Evolutionary conservation across 2,888 invertebrate species (phyloP).

Genomic region (Lycophotia porphyrea): DNA sequence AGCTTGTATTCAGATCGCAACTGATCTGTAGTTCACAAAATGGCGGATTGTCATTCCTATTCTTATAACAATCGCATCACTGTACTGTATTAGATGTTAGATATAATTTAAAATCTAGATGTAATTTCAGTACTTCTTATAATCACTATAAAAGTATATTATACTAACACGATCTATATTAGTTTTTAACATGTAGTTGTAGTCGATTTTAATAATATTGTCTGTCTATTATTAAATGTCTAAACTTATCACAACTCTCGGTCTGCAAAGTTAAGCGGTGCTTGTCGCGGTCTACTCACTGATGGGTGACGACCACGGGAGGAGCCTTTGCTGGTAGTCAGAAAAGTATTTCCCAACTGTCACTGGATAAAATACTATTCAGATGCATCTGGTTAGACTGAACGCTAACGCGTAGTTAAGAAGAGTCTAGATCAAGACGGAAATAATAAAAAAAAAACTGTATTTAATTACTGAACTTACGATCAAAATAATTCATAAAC

Average conservation of each 20-base stretch:
- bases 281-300: background rate
- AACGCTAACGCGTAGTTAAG: background rate
- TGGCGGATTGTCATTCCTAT: background rate
- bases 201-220: slow-evolving; percentile 35
- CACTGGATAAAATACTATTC: background rate
- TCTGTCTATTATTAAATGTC: background rate
- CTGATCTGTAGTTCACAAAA: background rate
- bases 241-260: background rate
- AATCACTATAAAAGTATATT: slow-evolving; percentile 8
- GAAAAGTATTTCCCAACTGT: too few relatives aligned
- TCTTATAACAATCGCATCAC: slow-evolving; percentile 1
- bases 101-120: slow-evolving; percentile 9
- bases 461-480: slow-evolving; percentile 18
- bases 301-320: background rate
- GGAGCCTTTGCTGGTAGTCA: background rate
- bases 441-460: background rate
- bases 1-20: too few relatives aligned
- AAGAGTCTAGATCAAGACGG: background rate
- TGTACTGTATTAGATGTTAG: slow-evolving; percentile 2
- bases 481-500: slow-evolving; percentile 23
- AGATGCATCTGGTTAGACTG: background rate
- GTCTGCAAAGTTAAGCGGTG: background rate
- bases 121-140: background rate
- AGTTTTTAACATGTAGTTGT: slow-evolving; percentile 4
- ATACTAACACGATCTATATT: background rate